These are phyloP conservation scores for Phaethon lepturus DNA, from an alignment of 2,113 vertebrate genomes.

Conservation along the genomic window DNA sequence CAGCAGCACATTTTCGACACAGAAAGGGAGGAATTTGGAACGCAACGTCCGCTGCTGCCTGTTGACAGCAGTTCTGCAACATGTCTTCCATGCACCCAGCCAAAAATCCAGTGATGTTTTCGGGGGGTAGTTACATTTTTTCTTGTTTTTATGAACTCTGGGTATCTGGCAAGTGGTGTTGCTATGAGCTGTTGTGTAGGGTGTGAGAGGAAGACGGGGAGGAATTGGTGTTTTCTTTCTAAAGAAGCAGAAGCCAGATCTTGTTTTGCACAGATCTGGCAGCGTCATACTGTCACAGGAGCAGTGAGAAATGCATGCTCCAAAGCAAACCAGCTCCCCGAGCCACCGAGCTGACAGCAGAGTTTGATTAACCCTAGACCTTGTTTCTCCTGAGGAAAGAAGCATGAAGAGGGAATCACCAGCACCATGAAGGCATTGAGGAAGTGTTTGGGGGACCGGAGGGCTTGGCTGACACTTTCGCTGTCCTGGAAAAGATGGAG, in stretches of 20 bases:
- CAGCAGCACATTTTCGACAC: neutral
- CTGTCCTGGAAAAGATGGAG: neutral
- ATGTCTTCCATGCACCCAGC: neutral
- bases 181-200: neutral
- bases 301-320: neutral
- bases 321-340: neutral
- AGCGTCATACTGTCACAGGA: neutral
- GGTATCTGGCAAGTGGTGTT: neutral
- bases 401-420: neutral
- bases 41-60: neutral
- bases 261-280: slow-evolving; percentile 3
- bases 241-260: neutral
- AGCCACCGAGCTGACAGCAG: neutral
- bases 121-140: rapidly evolving
- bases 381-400: neutral
- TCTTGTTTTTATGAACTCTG: neutral
- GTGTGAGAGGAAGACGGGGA: neutral
- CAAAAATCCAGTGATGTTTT: neutral
- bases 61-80: neutral
- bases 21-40: neutral
- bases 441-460: neutral
- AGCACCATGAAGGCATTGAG: neutral
- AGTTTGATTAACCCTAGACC: slow-evolving; percentile 28
- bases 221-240: neutral
- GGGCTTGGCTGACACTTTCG: neutral